Evolutionary conservation across 2,113 vertebrate genomes (phyloP).

Genomic region (Misgurnus anguillicaudatus): DNA sequence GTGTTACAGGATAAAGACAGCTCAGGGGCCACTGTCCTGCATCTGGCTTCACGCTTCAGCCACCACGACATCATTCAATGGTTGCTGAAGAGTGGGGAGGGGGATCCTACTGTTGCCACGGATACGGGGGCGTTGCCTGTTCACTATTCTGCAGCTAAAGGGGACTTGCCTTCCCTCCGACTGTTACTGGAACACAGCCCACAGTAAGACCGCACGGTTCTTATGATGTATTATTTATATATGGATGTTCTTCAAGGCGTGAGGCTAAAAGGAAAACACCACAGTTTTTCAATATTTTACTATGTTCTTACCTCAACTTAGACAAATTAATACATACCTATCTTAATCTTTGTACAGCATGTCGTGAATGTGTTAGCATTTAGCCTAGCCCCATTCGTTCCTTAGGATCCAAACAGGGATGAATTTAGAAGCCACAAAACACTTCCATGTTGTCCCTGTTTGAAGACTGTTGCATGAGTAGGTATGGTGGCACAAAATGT

Average conservation of each 20-base stretch:
- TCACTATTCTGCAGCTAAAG: constrained; percentile 97
- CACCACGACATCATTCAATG: constrained; percentile 91
- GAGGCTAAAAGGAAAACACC: too few relatives aligned
- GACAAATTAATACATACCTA: too few relatives aligned
- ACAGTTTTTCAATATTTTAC: too few relatives aligned
- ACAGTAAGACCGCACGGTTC: constrained; percentile 76
- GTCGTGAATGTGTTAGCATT: too few relatives aligned
- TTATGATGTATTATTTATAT: background rate
- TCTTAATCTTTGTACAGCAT: too few relatives aligned
- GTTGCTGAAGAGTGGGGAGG: constrained; percentile 85
- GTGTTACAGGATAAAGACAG: constrained; percentile 85
- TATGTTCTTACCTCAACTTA: too few relatives aligned
- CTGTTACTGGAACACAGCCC: constrained; percentile 86
- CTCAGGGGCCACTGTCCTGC: constrained; percentile 92
- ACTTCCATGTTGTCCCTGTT: too few relatives aligned
- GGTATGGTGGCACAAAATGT: too few relatives aligned
- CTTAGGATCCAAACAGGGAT: too few relatives aligned
- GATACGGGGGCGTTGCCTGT: constrained; percentile 89
- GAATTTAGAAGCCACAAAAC: too few relatives aligned
- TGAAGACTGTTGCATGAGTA: too few relatives aligned
- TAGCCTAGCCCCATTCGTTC: too few relatives aligned
- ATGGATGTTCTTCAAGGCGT: background rate
- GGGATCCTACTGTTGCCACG: constrained; percentile 81
- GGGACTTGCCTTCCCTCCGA: constrained; percentile 88
- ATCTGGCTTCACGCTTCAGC: constrained; percentile 94